Percentiles rank a stretch among this genome's conserved stretches.
phyloP scores from a whole-genome alignment of 2,113 vertebrate genomes.

The Equus przewalskii region DNA sequence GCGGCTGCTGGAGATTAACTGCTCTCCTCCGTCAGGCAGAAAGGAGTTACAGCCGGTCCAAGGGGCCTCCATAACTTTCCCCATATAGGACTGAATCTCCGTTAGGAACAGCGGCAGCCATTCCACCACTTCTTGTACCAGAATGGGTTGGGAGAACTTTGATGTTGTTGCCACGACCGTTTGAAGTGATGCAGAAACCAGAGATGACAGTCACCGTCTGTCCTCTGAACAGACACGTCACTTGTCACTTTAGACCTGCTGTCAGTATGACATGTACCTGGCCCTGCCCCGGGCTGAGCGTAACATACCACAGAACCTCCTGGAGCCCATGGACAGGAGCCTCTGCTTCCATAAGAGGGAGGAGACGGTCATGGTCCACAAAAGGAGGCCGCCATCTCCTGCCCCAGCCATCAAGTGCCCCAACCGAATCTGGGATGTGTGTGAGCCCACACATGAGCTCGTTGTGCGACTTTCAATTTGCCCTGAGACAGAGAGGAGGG shows the following conservation, averaged over 20 bases:
- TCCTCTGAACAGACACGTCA: neutral
- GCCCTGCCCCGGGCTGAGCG: fast-evolving
- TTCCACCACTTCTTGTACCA: too few relatives aligned
- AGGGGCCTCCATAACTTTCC: neutral
- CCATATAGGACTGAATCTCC: neutral
- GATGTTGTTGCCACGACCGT: neutral
- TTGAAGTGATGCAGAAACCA: neutral
- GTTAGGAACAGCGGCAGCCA: neutral
- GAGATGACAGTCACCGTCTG: neutral
- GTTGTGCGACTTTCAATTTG: neutral
- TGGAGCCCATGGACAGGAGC: too few relatives aligned
- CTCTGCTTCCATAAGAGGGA: neutral
- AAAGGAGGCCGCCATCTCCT: neutral
- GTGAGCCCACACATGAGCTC: too few relatives aligned
- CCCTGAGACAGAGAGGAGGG: neutral
- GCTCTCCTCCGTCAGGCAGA: neutral
- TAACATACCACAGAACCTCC: neutral
- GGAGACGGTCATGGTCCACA: neutral
- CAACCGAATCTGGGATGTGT: too few relatives aligned
- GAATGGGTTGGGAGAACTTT: too few relatives aligned
- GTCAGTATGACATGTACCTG: too few relatives aligned
- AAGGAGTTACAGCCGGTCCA: neutral
- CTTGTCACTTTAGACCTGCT: neutral
- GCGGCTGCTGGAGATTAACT: too few relatives aligned
- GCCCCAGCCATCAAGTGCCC: neutral